Base-by-base conservation (phyloP, 53 echinoderm and acorn worm species). In the Stichopus horrens region DNA sequence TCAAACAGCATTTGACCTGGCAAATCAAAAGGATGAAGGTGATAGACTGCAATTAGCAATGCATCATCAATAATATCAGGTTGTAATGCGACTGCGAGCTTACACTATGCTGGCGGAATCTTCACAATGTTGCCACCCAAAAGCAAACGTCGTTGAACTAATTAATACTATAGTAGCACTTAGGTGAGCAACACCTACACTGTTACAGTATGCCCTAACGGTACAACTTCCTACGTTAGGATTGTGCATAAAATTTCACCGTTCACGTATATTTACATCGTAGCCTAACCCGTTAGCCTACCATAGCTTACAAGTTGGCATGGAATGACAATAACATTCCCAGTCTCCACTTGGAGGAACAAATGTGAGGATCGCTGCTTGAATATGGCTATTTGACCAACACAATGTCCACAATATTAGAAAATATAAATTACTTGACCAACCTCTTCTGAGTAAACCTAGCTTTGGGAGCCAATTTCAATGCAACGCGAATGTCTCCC, bases 271-370 rank as follows among this genome's bases (percentile, higher is more conserved):
- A 71, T 71, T 16, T 16, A 71, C 71, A 71, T 18, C 71, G 19
- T 71, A 59, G 59, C 71, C 71, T 71, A 71, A 37, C 71, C 18
- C 71, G 19, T 71, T 71, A 71, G 71, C 71, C 71, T 71, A 71
- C 71, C 71, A 71, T 18, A 71, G 19, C 71, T n/a, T 18, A 13
- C 71, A 71, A 19, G 71, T 71, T 13, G 6, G n/a, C 7, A 16
- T 71, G 71, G 71, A 71, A 71, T 18, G 71, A 71, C 71, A 71
- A 71, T 71, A 71, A 71, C 71, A 71, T 71, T 71, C 71, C 71
- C 19, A 18, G 71, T 20, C 14, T 71, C 18, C n/a, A 71, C 71
- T 71, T 71, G n/a, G n/a, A 71, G 71, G 71, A 7, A 71, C 71
- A 71, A 71, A 71, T 71, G 14, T 18, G 18, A 71, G 71, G 71